Percentiles rank a stretch among this genome's conserved stretches.
phyloP scores from a whole-genome alignment of 2,113 vertebrate species.

The Fulmarus glacialis region DNA sequence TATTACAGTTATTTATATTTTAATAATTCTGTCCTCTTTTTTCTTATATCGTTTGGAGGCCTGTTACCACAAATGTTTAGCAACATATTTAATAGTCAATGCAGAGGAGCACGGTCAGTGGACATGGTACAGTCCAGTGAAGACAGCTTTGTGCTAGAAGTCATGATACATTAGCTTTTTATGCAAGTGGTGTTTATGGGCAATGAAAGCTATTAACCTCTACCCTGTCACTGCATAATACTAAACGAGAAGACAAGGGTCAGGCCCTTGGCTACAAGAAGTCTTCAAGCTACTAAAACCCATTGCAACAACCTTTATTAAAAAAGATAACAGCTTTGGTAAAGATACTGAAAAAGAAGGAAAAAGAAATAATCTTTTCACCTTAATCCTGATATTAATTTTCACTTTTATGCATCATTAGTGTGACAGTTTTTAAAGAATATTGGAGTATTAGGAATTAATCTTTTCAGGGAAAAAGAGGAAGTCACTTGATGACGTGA shows the following conservation, averaged over 20 bases:
- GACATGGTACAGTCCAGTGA: neutral
- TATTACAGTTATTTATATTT: slow-evolving; percentile 60
- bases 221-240: neutral
- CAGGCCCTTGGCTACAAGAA: neutral
- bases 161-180: neutral
- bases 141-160: neutral
- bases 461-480: neutral
- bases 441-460: neutral
- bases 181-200: neutral
- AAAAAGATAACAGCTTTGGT: neutral
- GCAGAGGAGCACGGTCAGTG: neutral
- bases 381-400: neutral
- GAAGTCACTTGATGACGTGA: neutral
- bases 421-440: neutral
- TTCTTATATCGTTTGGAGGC: neutral
- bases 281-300: neutral
- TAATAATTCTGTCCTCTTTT: slow-evolving; percentile 50
- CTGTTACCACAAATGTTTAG: neutral
- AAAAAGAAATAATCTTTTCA: neutral
- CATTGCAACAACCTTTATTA: neutral
- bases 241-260: neutral
- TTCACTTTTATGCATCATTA: neutral
- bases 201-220: neutral
- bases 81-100: neutral
- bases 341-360: neutral